A percentile compares a stretch with the other conserved stretches of the same genome.
These are phyloP conservation scores for Allygus modestus DNA, from an alignment of 2,888 invertebrate species.

Conservation along the genomic window DNA sequence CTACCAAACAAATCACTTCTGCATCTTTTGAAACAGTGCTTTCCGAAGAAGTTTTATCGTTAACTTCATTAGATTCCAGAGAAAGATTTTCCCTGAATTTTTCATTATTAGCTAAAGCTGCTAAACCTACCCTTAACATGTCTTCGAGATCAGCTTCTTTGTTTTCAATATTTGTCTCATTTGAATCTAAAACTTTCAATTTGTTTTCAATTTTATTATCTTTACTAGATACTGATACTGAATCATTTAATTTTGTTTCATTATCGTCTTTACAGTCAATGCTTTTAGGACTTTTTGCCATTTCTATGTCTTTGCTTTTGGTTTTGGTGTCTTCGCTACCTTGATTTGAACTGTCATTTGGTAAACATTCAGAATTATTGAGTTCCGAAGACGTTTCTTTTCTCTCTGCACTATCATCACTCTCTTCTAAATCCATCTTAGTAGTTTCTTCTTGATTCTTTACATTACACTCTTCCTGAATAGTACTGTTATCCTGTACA, in stretches of 20 bases:
- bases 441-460: not conserved
- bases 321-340: not conserved
- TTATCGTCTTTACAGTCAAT: not conserved
- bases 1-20: slow-evolving; percentile 44
- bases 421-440: not conserved
- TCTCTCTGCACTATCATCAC: not conserved
- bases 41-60: not conserved
- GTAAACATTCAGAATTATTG: not conserved
- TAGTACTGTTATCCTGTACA: not conserved
- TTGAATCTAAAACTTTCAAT: too few relatives aligned
- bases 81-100: slow-evolving; percentile 5
- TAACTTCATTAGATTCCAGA: not conserved
- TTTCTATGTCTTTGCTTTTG: not conserved
- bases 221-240: not conserved
- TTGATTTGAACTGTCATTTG: not conserved
- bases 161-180: not conserved
- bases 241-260: not conserved
- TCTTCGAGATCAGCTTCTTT: slow-evolving; percentile 29
- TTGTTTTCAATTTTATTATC: not conserved
- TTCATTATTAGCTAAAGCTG: slow-evolving; percentile 30
- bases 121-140: slow-evolving; percentile 3
- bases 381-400: not conserved
- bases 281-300: not conserved
- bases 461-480: not conserved
- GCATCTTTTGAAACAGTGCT: not conserved